phyloP scores from a whole-genome alignment of 2,888 invertebrate species.

The Idaea biselata region DNA sequence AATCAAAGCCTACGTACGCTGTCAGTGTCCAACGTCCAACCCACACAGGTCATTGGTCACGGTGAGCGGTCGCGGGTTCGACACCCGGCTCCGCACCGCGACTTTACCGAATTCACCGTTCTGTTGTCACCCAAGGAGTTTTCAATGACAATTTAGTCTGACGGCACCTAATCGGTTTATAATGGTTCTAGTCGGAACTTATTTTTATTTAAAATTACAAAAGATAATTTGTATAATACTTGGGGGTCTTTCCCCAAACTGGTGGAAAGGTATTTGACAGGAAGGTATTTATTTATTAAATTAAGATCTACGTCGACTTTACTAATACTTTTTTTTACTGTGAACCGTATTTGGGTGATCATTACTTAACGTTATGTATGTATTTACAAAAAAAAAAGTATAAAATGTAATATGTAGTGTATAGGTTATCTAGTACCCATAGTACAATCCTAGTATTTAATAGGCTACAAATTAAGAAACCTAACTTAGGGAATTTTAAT shows the following conservation, averaged over 20 bases:
- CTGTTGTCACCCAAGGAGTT: slow-evolving; percentile 3
- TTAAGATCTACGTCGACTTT: too few relatives aligned
- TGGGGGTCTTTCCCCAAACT: neutral
- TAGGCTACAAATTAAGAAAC: too few relatives aligned
- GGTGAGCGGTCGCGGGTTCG: slow-evolving; percentile 14
- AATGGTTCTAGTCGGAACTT: neutral
- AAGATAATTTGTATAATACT: neutral
- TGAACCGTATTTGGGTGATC: too few relatives aligned
- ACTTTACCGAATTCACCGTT: slow-evolving; percentile 11
- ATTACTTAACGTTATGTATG: too few relatives aligned
- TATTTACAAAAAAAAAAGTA: too few relatives aligned
- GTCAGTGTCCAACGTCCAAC: slow-evolving; percentile 8
- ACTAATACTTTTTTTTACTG: too few relatives aligned
- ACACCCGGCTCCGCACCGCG: slow-evolving; percentile 8
- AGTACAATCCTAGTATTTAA: too few relatives aligned
- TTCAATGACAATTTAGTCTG: neutral
- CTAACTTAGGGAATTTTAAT: too few relatives aligned
- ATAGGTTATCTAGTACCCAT: too few relatives aligned
- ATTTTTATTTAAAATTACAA: neutral
- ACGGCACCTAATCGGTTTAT: neutral
- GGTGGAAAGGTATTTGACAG: too few relatives aligned
- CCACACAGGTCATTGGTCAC: slow-evolving; percentile 17
- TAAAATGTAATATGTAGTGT: too few relatives aligned
- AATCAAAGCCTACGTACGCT: slow-evolving; percentile 3
- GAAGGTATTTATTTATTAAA: too few relatives aligned